Percentiles rank a stretch among this genome's conserved stretches.
phyloP scores from a whole-genome alignment of 2,113 vertebrate genomes.

The Sus scrofa region T2T-Sscrofa CM000812.6:105202501-105203000 shows the following conservation, averaged over 20 bases:
- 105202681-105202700: no score
- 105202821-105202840: no score
- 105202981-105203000: neutral
- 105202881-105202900: no score
- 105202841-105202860: no score
- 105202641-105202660: constrained; percentile 27
- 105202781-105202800: no score
- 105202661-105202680: no score
- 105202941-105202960: neutral
- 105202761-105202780: no score
- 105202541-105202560: neutral
- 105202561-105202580: neutral
- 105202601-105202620: neutral
- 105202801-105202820: no score
- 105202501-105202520: neutral
- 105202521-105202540: neutral
- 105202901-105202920: neutral
- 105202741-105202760: no score
- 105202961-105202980: constrained; percentile 28
- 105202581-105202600: neutral
- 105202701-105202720: no score
- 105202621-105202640: neutral
- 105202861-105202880: no score
- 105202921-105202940: constrained; percentile 34
- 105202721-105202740: no score